Base-by-base conservation (phyloP, 1,140 invertebrate genomes). In the Heliconius eleuchia region DNA sequence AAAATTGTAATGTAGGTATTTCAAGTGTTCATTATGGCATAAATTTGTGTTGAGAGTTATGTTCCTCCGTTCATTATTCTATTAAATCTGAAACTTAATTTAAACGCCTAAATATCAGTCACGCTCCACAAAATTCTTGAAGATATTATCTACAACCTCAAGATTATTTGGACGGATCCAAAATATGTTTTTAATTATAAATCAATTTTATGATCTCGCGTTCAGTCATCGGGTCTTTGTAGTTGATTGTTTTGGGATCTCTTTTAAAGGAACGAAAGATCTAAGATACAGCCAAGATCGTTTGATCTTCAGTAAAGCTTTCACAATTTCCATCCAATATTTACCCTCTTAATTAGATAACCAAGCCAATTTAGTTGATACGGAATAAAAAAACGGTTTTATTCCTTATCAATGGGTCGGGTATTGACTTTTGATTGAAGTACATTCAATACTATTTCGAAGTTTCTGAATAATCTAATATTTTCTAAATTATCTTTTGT, bases 281-380 rank as follows among this genome's bases (percentile, higher is more conserved):
- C 23, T 57, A 18, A 80, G 71, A 55, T 80, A 80, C 52, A 52
- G 19, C 50, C 72, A 1, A 46, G 52, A 52, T 80, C 70, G 55
- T 76, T 80, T 80, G 70, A 71, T 73, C 52, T 80, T 57, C 52
- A 73, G 13, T 23, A 77, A 76, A 80, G 42, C 60, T 77, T 80
- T 80, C 79, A 74, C 34, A 42, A 71, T 7, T 50, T 60, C 46
- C 71, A 46, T 74, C 57, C 57, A 77, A 80, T 80, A 77, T 80
- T 77, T 77, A 77, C 50, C 76, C 66, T 71, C 76, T 77, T 77
- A 76, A 81, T 80, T 80, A 73, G 71, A 76, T 73, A 73, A 74
- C 55, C 37, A 66, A 66, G 60, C 19, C 74, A 76, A 80, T 76
- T 80, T 78, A 71, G 60, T 66, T n/a, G 72, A 70, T 30, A 52